Evolutionary conservation across 2,797 vertebrate species (phyloP), one percentile per base, ranked within the genome.

Genomic region (Hapalemur alaotrensis): DNA sequence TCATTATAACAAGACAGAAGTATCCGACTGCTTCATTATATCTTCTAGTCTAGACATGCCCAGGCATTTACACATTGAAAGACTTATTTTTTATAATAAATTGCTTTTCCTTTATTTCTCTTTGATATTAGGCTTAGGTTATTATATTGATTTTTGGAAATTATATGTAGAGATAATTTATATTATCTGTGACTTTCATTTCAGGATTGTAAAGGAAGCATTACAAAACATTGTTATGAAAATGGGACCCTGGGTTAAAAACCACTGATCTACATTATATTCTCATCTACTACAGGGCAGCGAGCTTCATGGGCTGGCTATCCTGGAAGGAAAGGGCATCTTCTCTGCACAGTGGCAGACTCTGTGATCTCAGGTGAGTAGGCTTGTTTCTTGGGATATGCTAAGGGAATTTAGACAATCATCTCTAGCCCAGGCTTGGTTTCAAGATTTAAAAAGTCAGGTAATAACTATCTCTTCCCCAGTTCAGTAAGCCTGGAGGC

Each of bases 31-130:
- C 48, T 70, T 78, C 41, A 80, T 92, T 88, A 79, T n/a, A 18
- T 65, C 89, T 93, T 93, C 82, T 80, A 93, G 78, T 91, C 57
- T 73, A 89, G 89, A 93, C 82, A 95, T 93, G 85, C 50, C 73
- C 63, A 91, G 63, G 46, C 79, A 95, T 89, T 95, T 95, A 88
- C 43, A 92, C 46, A 67, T 13, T 48, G 82, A 97, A 96, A 94
- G 83, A 78, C 15, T 94, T 93, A 90, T 85, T 93, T 92, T 97
- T 95, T 86, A 80, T 84, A 87, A 84, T 69, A 97, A 94, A 94
- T 96, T 89, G 72, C 69, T 91, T 96, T 61, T 50, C 35, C 72
- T 83, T 93, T 89, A 57, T 88, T 90, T 80, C 57, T 96, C 54
- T 63, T 93, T 91, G 82, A 86, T 83, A 86, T 91, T 95, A 91